These are phyloP conservation scores for Bothrops alternatus DNA, from an alignment of 2,797 vertebrate genomes.

Conservation along the genomic window DNA sequence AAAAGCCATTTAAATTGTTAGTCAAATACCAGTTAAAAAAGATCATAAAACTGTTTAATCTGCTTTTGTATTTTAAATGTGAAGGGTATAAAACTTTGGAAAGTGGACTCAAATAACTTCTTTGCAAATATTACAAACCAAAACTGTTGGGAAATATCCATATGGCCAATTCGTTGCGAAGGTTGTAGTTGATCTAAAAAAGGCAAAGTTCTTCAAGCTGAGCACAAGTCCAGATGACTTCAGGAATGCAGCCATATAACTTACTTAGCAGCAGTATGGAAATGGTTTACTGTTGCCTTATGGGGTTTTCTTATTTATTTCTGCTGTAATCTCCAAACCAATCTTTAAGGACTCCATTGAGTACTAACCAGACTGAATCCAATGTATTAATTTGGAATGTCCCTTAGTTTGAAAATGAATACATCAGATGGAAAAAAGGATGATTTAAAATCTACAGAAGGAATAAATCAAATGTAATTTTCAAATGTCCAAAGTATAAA, in stretches of 20 bases:
- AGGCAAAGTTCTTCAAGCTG: neutral
- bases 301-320: neutral
- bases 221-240: neutral
- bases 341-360: neutral
- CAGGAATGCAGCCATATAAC: neutral
- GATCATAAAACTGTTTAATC: neutral
- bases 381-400: neutral
- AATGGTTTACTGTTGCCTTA: neutral
- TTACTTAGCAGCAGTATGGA: neutral
- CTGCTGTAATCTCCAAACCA: neutral
- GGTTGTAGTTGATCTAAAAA: neutral
- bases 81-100: constrained; percentile 26
- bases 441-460: constrained; percentile 35
- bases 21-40: neutral
- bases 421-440: neutral
- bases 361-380: neutral
- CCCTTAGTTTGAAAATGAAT: neutral
- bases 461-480: constrained; percentile 47
- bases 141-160: constrained; percentile 1
- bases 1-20: constrained; percentile 25
- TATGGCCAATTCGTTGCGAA: constrained; percentile 23
- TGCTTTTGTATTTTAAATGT: constrained; percentile 2
- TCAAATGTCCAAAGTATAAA: constrained; percentile 55
- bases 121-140: neutral
- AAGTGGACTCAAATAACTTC: neutral